A percentile compares a stretch with the other conserved stretches of the same genome.
Evolutionary conservation across 2,113 vertebrate species (phyloP).

Genomic region (Thamnaconus septentrionalis): DNA sequence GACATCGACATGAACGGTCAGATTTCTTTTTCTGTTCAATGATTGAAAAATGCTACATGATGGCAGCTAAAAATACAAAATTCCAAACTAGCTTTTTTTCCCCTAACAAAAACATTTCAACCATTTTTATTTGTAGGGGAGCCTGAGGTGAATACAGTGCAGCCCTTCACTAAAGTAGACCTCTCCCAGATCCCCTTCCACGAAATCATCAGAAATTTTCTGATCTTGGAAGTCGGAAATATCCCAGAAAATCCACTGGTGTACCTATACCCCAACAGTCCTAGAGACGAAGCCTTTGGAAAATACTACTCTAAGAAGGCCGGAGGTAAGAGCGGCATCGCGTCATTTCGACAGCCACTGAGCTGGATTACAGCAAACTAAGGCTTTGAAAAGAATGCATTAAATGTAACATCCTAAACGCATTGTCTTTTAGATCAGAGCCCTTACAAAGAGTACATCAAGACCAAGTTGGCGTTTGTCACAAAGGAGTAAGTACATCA

Average conservation of each 20-base stretch:
- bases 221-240: constrained; percentile 82
- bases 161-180: constrained; percentile 85
- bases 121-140: constrained; percentile 60
- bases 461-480: constrained; percentile 77
- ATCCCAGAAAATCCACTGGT: constrained; percentile 84
- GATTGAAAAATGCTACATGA: neutral
- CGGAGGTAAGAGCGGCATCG: constrained; percentile 66
- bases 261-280: constrained; percentile 84
- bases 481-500: constrained; percentile 76
- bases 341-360: neutral
- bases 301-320: constrained; percentile 79
- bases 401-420: neutral
- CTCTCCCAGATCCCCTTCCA: constrained; percentile 84
- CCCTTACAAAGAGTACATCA: constrained; percentile 76
- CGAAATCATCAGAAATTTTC: constrained; percentile 89
- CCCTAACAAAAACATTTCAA: neutral
- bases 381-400: neutral
- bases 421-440: constrained; percentile 67
- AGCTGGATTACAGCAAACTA: too few relatives aligned
- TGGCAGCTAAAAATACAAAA: neutral
- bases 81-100: neutral
- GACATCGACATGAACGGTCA: constrained; percentile 79
- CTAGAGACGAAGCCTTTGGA: constrained; percentile 86
- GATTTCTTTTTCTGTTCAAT: neutral
- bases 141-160: constrained; percentile 76